These are phyloP conservation scores for Epizoanthus fatuus DNA, from an alignment of 92 coral and sea anemone species.

Conservation along the genomic window DNA sequence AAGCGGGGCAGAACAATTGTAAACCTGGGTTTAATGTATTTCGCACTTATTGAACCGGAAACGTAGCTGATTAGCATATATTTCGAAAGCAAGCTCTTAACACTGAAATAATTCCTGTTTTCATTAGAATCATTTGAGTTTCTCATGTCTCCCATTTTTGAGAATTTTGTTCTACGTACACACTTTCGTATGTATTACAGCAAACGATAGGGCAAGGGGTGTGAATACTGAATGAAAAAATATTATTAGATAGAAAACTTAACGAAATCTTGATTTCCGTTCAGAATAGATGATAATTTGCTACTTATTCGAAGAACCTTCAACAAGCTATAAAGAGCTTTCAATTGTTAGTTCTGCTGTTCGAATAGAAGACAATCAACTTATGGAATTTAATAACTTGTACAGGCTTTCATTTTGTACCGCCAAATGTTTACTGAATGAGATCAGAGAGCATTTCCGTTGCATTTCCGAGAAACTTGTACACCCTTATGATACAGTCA, in stretches of 20 bases:
- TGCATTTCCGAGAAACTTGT: neutral
- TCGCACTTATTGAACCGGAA: constrained; percentile 46
- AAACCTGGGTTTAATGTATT: neutral
- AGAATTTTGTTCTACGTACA: neutral
- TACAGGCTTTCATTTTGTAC: neutral
- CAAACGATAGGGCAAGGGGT: neutral
- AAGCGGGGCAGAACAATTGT: neutral
- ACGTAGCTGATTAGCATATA: constrained; percentile 10
- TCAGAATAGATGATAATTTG: constrained; percentile 1
- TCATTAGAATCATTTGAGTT: neutral
- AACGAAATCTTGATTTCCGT: neutral
- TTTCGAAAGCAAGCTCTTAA: neutral
- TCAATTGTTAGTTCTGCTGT: neutral
- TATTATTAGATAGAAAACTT: neutral
- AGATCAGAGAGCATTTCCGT: constrained; percentile 12
- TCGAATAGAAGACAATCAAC: neutral
- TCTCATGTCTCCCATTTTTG: neutral
- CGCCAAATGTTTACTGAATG: constrained; percentile 28
- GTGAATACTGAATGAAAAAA: constrained; percentile 9
- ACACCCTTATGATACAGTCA: neutral
- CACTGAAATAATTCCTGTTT: neutral
- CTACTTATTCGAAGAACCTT: constrained; percentile 1
- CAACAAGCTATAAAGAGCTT: constrained; percentile 6
- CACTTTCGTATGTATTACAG: neutral
- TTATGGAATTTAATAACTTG: neutral